Evolutionary conservation across 2,113 vertebrate genomes (phyloP), one percentile per base, ranked within the genome.

Genomic region (Rhinoderma darwinii): DNA sequence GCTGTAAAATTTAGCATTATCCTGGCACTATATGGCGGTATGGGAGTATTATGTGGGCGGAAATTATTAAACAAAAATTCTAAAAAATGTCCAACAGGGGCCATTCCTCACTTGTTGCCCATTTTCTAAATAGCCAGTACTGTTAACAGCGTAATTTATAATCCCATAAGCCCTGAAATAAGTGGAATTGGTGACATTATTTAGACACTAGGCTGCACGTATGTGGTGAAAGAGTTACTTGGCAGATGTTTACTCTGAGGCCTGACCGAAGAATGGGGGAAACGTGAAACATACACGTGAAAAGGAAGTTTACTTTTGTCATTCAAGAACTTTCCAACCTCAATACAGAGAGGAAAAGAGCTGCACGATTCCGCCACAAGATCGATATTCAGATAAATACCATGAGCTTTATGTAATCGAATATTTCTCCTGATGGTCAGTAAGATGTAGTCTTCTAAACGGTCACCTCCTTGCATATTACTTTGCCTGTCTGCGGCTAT

Each of bases 221-320:
- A 61, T 12, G 78, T 61, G 79, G 25, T 66, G 79, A 82, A 66
- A 61, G 79, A 66, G 79, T 82, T 82, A 82, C 56, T 82, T 82
- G 79, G 79, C 79, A 82, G 50, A 50, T 79, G 50, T 56, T 79
- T 43, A 44, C 79, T 39, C 56, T 63, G 79, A 63, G 56, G 79
- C 79, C 79, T 43, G 78, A 41, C 22, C 43, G 37, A 82, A 82
- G 79, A 82, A 82, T 82, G 79, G 37, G 79, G 79, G 66, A 44
- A 82, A 63, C 56, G 18, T 41, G 54, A 82, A 44, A 43, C 37
- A 25, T 81, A 82, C 59, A 82, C 56, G n/a, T 82, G 56, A 82
- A 66, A 82, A 82, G 79, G 79, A 82, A 82, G 79, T 81, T 81
- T 63, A 81, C 79, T 82, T 66, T 82, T 66, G 37, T 44, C 79